A percentile compares a stretch with the other conserved stretches of the same genome.
Evolutionary conservation across 2,113 vertebrate species (phyloP).

Genomic region (Ellobius talpinus): DNA sequence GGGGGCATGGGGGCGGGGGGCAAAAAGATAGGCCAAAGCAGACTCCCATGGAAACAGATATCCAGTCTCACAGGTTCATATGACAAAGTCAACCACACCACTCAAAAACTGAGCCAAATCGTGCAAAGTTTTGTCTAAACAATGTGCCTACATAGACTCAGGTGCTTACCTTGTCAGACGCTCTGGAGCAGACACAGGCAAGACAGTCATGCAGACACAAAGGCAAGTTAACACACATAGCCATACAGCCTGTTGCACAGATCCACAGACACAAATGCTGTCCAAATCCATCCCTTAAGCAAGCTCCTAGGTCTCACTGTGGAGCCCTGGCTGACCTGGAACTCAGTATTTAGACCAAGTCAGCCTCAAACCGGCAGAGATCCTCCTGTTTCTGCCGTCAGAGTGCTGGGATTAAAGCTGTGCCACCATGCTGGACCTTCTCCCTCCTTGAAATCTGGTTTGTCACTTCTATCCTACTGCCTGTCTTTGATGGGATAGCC

Average conservation of each 20-base stretch:
- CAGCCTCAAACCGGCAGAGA: neutral
- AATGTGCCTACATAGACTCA: neutral
- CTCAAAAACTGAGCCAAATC: slow-evolving; percentile 18
- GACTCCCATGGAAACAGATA: neutral
- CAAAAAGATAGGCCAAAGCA: neutral
- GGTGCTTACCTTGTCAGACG: neutral
- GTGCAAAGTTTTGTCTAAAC: neutral
- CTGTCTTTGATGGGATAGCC: neutral
- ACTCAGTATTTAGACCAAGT: neutral
- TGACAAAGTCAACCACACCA: neutral
- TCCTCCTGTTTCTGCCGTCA: neutral
- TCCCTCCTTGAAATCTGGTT: neutral
- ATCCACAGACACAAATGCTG: neutral
- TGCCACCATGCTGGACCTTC: neutral
- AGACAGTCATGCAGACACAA: neutral
- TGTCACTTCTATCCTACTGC: neutral
- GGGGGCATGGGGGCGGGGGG: neutral
- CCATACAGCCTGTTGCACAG: neutral
- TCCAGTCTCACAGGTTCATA: neutral
- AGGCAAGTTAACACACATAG: neutral
- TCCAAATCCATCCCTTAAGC: neutral
- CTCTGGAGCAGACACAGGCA: neutral
- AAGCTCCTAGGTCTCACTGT: neutral
- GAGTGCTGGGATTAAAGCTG: neutral
- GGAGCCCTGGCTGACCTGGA: neutral